A percentile compares a stretch with the other conserved stretches of the same genome.
phyloP scores from a whole-genome alignment of 2,888 invertebrate species.

The Sclerodermus sp. region DNA sequence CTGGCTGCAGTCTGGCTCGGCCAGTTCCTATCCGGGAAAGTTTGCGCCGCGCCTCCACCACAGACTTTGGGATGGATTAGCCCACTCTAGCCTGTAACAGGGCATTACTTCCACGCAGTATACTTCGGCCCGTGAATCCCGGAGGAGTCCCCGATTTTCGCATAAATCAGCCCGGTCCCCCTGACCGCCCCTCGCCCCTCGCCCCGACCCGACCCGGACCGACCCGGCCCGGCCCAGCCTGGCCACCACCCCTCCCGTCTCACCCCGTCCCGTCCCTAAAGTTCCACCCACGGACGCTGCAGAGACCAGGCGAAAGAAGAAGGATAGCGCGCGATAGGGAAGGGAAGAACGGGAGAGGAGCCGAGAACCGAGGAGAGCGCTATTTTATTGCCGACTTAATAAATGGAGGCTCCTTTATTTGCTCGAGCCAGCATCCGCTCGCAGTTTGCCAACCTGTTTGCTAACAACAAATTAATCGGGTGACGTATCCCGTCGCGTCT shows the following conservation, averaged over 20 bases:
- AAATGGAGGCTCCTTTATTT: conserved; percentile 55
- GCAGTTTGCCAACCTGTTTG: conserved; percentile 55
- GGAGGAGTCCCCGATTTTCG: conserved; percentile 49
- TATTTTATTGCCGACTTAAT: conserved; percentile 56
- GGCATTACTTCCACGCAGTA: conserved; percentile 40
- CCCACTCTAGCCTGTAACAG: conserved; percentile 33
- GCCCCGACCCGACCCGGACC: conserved; percentile 16
- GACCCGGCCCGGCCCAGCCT: too few species aligned
- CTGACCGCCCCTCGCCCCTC: conserved; percentile 22
- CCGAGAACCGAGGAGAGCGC: conserved; percentile 40
- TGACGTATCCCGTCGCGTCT: conserved; percentile 43
- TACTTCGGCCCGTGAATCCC: conserved; percentile 35
- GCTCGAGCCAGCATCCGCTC: conserved; percentile 48
- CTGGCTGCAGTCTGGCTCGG: too few species aligned
- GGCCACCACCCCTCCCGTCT: too few species aligned
- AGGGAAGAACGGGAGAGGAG: conserved; percentile 23
- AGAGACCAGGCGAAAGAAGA: background rate
- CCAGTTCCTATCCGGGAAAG: too few species aligned
- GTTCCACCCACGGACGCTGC: conserved; percentile 42
- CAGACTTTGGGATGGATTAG: conserved; percentile 39
- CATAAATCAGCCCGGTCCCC: conserved; percentile 50
- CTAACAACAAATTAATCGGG: conserved; percentile 56
- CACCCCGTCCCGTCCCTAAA: conserved; percentile 18
- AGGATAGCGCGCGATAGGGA: conserved; percentile 13
- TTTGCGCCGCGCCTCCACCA: too few species aligned